These are phyloP conservation scores for Tethya wilhelma DNA, from an alignment of 37 sponge, comb jelly and placozoan species.

Conservation along the genomic window DNA sequence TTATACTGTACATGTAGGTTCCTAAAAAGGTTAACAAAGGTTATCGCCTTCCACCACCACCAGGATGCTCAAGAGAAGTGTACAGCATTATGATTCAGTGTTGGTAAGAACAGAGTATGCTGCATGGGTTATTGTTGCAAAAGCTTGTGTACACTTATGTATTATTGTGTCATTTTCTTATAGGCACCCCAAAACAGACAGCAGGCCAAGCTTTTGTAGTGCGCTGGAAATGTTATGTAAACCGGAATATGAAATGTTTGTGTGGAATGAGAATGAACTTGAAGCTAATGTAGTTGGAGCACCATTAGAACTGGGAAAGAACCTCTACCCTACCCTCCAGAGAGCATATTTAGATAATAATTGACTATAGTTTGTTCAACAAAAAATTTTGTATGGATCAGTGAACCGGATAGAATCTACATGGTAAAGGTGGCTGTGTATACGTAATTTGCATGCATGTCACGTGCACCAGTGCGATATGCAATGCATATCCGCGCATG, in stretches of 20 bases:
- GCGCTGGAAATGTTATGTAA: slow-evolving; percentile 28
- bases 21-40: slow-evolving; percentile 41
- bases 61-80: slow-evolving; percentile 49
- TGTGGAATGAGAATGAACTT: slow-evolving; percentile 34
- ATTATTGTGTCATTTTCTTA: background rate
- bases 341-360: background rate
- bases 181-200: slow-evolving; percentile 52
- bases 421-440: no score
- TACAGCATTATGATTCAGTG: slow-evolving; percentile 70
- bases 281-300: slow-evolving; percentile 36
- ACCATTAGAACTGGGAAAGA: slow-evolving; percentile 42
- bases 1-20: slow-evolving; percentile 4
- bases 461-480: no score
- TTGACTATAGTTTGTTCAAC: no score
- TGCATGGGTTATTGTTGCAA: background rate
- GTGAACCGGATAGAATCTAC: no score
- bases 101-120: slow-evolving; percentile 38
- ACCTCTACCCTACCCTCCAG: slow-evolving; percentile 47
- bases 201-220: slow-evolving; percentile 32
- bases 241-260: slow-evolving; percentile 17
- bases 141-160: background rate
- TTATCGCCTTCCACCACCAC: slow-evolving; percentile 64
- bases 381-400: no score
- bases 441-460: no score
- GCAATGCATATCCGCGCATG: no score